Conservation (phyloP, 2,797 vertebrate genomes). For the Capromys pilorides region DNA sequence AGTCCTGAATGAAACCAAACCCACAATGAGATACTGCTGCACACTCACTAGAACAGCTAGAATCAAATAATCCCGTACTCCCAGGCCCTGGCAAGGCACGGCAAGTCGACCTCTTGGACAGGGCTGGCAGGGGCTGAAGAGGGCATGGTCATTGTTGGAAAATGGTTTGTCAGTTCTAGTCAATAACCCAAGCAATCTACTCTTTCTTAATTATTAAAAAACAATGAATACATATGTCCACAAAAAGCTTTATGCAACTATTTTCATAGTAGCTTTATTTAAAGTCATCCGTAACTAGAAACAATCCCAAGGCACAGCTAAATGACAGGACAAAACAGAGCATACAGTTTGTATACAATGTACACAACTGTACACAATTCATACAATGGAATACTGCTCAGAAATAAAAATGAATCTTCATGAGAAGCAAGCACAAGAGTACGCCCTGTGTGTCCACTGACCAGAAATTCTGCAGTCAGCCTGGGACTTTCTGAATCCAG, state of each 20-base stretch:
- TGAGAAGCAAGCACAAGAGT: neutral
- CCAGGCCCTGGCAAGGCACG: neutral
- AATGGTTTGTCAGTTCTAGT: neutral
- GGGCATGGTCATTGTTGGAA: neutral
- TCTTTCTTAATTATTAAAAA: neutral
- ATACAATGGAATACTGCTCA: neutral
- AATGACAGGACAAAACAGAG: neutral
- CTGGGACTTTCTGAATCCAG: neutral
- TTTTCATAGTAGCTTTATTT: conserved; percentile 13
- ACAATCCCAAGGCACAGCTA: conserved; percentile 19
- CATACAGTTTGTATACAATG: neutral
- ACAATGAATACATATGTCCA: neutral
- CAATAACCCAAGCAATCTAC: neutral
- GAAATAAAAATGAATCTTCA: neutral
- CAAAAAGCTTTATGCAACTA: neutral
- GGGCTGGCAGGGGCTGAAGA: neutral
- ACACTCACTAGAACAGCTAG: neutral
- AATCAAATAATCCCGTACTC: neutral
- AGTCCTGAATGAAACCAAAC: conserved; percentile 7
- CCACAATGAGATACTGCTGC: neutral
- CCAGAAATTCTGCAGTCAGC: neutral
- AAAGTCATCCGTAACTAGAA: neutral
- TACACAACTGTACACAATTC: neutral
- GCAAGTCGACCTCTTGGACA: neutral
- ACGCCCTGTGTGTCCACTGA: neutral